A percentile compares a stretch with the other conserved stretches of the same genome.
phyloP scores from a whole-genome alignment of 53 echinoderm and acorn worm species.

The Echinometra lucunter region DNA sequence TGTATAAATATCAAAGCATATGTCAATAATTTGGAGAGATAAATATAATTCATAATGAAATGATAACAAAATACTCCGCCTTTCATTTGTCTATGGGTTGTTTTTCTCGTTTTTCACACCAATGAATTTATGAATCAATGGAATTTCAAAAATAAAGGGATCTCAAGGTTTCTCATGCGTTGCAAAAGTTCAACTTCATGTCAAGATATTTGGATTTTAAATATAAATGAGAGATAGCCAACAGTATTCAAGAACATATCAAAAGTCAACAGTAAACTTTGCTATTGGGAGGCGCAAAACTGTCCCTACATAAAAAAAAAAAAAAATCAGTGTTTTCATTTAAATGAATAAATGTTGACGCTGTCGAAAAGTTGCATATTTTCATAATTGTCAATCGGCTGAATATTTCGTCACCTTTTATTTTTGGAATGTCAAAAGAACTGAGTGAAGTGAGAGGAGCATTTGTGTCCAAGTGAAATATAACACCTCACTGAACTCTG shows the following conservation, averaged over 20 bases:
- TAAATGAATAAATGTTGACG: constrained; percentile 38
- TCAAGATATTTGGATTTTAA: constrained; percentile 59
- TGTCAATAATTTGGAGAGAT: too few relatives aligned
- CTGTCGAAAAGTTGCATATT: constrained; percentile 35
- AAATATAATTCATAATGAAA: too few relatives aligned
- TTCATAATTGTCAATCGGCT: constrained; percentile 47
- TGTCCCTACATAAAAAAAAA: constrained; percentile 9
- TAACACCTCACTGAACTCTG: constrained; percentile 4
- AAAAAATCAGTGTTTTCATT: constrained; percentile 25
- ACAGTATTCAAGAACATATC: constrained; percentile 4
- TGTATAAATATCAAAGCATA: too few relatives aligned
- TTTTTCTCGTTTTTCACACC: neutral
- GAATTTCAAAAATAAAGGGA: neutral
- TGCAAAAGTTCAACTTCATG: constrained; percentile 5
- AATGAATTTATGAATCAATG: neutral
- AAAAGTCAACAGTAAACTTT: constrained; percentile 35
- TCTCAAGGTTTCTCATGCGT: neutral
- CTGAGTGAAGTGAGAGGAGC: neutral
- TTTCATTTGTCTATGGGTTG: neutral
- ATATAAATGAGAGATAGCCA: constrained; percentile 31
- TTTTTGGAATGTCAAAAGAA: neutral
- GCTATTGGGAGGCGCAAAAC: neutral
- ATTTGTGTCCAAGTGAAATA: neutral
- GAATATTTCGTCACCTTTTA: constrained; percentile 46
- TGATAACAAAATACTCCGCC: too few relatives aligned